These are phyloP conservation scores for Prionace glauca DNA, from an alignment of 2,797 vertebrate species.

Conservation along the genomic window DNA sequence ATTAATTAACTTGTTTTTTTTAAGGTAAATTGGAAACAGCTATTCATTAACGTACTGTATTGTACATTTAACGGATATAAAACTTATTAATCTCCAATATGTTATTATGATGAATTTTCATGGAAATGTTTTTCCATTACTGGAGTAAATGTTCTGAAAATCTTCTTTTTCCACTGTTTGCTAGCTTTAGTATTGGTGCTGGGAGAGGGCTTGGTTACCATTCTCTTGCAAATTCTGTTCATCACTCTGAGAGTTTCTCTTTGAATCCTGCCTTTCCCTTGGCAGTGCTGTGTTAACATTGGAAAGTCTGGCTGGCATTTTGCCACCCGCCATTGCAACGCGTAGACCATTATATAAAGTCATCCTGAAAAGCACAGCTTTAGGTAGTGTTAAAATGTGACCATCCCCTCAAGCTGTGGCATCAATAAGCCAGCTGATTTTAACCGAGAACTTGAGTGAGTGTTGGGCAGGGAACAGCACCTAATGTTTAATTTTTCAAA, in stretches of 20 bases:
- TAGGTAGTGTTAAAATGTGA: background rate
- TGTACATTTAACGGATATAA: too few relatives aligned
- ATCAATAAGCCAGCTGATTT: background rate
- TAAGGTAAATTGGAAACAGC: background rate
- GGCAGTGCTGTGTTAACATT: background rate
- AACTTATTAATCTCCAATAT: constrained; percentile 2
- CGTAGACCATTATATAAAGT: background rate
- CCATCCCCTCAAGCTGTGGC: background rate
- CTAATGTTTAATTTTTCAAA: background rate
- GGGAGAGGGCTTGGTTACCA: background rate
- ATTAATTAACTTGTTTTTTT: constrained; percentile 29
- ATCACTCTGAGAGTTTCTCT: background rate
- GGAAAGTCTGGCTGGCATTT: background rate
- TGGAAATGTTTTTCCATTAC: background rate
- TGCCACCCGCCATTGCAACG: background rate
- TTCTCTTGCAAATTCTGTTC: background rate
- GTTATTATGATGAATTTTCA: background rate
- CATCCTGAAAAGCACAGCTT: background rate
- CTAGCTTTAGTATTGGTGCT: background rate
- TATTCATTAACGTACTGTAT: background rate
- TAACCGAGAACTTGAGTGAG: background rate
- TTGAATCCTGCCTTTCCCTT: background rate
- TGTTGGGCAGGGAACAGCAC: background rate
- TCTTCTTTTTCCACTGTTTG: background rate
- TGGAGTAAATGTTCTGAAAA: background rate